These are phyloP conservation scores for Fulica atra DNA, from an alignment of 2,113 vertebrate genomes.

Conservation along the genomic window DNA sequence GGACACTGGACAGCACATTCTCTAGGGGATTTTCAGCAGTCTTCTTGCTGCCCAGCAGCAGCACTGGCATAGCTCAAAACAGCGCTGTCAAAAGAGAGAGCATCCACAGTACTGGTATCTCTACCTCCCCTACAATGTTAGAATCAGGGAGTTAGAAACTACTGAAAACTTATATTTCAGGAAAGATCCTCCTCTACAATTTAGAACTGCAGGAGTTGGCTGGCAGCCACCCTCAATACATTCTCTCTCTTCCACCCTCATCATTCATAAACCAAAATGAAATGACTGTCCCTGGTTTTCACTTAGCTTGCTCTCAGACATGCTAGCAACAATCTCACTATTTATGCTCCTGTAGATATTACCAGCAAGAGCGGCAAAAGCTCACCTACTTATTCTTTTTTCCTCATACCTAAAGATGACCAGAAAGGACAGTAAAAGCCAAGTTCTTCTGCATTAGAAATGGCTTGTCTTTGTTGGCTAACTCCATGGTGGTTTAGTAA, in stretches of 20 bases:
- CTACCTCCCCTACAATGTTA: background rate
- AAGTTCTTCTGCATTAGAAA: slow-evolving; percentile 9
- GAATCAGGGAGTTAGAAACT: background rate
- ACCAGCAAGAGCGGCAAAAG: background rate
- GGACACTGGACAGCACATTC: background rate
- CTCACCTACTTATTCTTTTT: slow-evolving; percentile 34
- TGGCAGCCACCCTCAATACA: background rate
- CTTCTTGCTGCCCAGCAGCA: background rate
- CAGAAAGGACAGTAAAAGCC: background rate
- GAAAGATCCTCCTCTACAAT: background rate
- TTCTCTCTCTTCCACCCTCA: background rate
- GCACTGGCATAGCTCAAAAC: background rate
- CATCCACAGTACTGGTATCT: background rate
- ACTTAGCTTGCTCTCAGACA: background rate
- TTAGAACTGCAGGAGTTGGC: background rate
- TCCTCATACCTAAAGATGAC: background rate
- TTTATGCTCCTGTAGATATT: background rate
- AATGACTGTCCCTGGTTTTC: background rate
- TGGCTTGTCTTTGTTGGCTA: background rate
- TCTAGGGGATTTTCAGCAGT: background rate
- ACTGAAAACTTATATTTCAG: background rate
- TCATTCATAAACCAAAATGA: background rate
- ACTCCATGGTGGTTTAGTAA: background rate
- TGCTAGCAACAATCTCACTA: background rate
- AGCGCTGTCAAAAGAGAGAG: background rate